These are phyloP conservation scores for Chironomus riparius DNA, from an alignment of 2,888 invertebrate genomes.

Conservation along the genomic window DNA sequence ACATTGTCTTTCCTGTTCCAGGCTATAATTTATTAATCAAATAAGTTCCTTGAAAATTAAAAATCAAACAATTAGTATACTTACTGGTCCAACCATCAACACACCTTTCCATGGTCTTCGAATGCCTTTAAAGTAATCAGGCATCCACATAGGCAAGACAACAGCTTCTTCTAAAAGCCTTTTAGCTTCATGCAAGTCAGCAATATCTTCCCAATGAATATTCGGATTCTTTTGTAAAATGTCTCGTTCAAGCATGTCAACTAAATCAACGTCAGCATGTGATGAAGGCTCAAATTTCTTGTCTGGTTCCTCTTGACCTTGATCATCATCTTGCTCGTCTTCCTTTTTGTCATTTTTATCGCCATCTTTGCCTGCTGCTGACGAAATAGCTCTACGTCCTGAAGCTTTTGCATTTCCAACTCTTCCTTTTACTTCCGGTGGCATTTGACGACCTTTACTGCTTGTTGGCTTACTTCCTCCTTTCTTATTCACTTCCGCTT, in stretches of 20 bases:
- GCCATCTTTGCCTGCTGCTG: slow-evolving; percentile 32
- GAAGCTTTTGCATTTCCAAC: slow-evolving; percentile 17
- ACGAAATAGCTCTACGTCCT: slow-evolving; percentile 8
- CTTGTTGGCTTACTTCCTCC: slow-evolving; percentile 18
- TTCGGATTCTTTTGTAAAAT: slow-evolving; percentile 96
- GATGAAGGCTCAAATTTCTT: slow-evolving; percentile 74
- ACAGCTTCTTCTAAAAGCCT: slow-evolving; percentile 91
- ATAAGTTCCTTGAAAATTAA: not conserved
- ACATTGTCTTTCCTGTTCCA: slow-evolving; percentile 90
- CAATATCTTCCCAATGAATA: slow-evolving; percentile 91
- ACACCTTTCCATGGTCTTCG: slow-evolving; percentile 95
- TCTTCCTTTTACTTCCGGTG: slow-evolving; percentile 13
- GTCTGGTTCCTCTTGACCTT: slow-evolving; percentile 54
- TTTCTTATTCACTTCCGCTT: not conserved
- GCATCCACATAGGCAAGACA: slow-evolving; percentile 95
- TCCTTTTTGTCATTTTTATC: slow-evolving; percentile 48
- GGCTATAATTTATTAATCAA: not conserved
- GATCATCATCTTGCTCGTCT: slow-evolving; percentile 58
- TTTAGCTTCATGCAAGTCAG: slow-evolving; percentile 82
- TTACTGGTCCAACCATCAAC: slow-evolving; percentile 76
- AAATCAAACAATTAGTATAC: too few species aligned
- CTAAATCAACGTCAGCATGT: slow-evolving; percentile 79
- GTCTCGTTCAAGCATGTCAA: slow-evolving; percentile 89
- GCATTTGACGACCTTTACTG: slow-evolving; percentile 13
- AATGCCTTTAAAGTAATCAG: slow-evolving; percentile 95